Conservation (phyloP, 2,888 invertebrate genomes). For the Rhingia campestris region DNA sequence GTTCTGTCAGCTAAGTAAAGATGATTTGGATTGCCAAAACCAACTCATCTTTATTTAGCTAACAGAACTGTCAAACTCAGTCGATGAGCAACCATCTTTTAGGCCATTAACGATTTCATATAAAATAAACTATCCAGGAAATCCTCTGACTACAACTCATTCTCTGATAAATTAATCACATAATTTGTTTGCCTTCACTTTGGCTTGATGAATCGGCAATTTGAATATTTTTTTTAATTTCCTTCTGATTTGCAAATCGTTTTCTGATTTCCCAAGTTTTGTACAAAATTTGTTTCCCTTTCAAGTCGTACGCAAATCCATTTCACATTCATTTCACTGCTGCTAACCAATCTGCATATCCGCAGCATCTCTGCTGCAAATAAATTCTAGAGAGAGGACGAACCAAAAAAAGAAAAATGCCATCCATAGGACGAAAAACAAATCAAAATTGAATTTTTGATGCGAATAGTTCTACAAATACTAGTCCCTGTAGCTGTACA, state of each 20-base stretch:
- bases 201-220: no score
- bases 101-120: no score
- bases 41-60: no score
- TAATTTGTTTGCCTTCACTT: no score
- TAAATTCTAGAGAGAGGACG: conserved; percentile 1
- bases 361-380: not conserved
- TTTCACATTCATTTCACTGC: conserved; percentile 44
- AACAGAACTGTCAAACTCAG: no score
- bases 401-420: conserved; percentile 1
- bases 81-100: no score
- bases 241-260: not conserved
- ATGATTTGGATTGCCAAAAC: no score
- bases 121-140: no score
- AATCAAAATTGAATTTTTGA: conserved; percentile 72
- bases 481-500: conserved; percentile 25
- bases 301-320: conserved; percentile 37
- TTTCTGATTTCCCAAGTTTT: conserved; percentile 1
- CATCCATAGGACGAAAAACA: conserved; percentile 33
- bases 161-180: no score
- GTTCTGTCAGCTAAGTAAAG: no score
- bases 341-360: conserved; percentile 24
- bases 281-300: not conserved
- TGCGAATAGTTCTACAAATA: conserved; percentile 56
- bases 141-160: no score
- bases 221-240: no score